Evolutionary conservation across 2,888 invertebrate genomes (phyloP).

Genomic region (Seira ritae): DNA sequence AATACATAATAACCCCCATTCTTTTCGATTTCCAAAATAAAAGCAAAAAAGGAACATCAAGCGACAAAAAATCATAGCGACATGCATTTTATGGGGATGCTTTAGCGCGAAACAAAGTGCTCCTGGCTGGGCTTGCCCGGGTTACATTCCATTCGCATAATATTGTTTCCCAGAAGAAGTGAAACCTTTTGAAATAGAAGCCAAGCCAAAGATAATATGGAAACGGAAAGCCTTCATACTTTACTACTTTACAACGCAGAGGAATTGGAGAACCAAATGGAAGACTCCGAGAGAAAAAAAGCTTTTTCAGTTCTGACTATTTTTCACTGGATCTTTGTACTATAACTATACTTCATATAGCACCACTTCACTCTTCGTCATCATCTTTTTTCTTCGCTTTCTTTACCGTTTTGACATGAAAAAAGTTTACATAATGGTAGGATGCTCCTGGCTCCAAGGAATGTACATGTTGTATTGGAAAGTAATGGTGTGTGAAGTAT

Average conservation of each 20-base stretch:
- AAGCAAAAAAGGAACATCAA: too few relatives aligned
- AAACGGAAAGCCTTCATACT: not conserved
- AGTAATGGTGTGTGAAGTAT: not conserved
- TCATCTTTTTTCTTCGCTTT: too few relatives aligned
- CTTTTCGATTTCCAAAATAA: too few relatives aligned
- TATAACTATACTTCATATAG: not conserved
- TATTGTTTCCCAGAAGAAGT: not conserved
- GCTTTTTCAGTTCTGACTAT: not conserved
- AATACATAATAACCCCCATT: too few relatives aligned
- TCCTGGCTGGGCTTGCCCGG: too few relatives aligned
- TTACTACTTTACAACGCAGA: not conserved
- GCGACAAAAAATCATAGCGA: too few relatives aligned
- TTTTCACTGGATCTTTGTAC: not conserved
- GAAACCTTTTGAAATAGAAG: not conserved
- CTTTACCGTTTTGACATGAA: not conserved
- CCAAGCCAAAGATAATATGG: too few relatives aligned
- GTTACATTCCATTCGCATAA: too few relatives aligned
- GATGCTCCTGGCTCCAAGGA: too few relatives aligned
- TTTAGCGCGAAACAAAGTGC: too few relatives aligned
- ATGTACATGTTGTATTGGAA: not conserved
- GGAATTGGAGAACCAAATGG: not conserved
- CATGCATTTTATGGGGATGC: too few relatives aligned
- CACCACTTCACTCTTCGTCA: slow-evolving; percentile 8
- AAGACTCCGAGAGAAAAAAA: not conserved
- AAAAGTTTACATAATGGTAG: slow-evolving; percentile 24